Conservation (phyloP, 2,113 vertebrate species). For the Bagarius yarrelli region DNA sequence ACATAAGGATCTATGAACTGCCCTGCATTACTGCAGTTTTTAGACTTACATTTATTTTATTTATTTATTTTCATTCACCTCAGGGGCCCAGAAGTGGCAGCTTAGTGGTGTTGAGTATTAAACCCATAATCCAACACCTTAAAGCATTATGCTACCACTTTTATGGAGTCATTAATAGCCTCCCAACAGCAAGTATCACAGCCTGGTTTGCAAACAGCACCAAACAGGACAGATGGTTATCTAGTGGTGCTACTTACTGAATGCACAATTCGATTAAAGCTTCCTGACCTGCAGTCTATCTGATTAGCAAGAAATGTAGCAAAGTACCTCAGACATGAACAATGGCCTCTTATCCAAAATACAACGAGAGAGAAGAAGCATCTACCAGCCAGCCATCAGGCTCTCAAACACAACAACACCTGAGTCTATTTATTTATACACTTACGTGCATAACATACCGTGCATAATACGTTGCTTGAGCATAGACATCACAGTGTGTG, state of each 20-base stretch:
- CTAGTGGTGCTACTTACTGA: no score
- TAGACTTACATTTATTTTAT: no score
- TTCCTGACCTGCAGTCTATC: neutral
- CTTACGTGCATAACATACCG: neutral
- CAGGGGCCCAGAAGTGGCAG: no score
- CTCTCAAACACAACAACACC: neutral
- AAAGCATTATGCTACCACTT: neutral
- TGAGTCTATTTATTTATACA: neutral
- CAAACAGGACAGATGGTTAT: neutral
- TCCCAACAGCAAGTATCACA: neutral
- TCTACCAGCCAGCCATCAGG: neutral
- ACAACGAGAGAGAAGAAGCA: neutral
- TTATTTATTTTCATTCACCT: no score
- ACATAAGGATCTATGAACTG: no score
- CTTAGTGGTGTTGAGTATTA: no score
- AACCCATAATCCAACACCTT: no score
- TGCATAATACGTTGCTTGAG: no score
- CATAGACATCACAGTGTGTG: no score
- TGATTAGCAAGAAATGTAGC: neutral
- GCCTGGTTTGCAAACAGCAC: neutral
- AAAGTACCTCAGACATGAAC: neutral
- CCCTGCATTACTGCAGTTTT: no score
- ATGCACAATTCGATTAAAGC: neutral
- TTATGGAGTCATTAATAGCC: no score
- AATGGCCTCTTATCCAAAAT: neutral